Evolutionary conservation across 30 jellyfish, hydroid and myxozoan species (phyloP).

Genomic region (Turritopsis dohrnii): DNA sequence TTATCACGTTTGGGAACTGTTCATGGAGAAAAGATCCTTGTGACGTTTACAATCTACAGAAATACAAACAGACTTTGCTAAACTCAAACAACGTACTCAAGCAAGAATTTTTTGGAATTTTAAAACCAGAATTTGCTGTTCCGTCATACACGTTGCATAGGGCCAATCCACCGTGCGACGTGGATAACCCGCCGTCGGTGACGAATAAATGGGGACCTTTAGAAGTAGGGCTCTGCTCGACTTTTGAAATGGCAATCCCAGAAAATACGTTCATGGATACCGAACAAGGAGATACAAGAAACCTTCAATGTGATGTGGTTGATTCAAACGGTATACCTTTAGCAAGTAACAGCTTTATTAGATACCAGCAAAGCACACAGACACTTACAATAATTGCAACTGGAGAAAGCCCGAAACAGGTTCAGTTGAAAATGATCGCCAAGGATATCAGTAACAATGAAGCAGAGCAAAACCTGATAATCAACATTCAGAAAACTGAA

Average conservation of each 20-base stretch:
- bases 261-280: conserved; percentile 55
- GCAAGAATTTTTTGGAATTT: conserved; percentile 30
- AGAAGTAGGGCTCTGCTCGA: conserved; percentile 44
- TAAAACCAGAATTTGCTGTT: conserved; percentile 54
- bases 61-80: conserved; percentile 23
- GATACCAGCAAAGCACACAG: conserved; percentile 42
- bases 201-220: conserved; percentile 52
- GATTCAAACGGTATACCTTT: neutral
- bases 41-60: conserved; percentile 38
- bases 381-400: conserved; percentile 29
- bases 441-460: conserved; percentile 35
- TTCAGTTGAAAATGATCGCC: conserved; percentile 40
- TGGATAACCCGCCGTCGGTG: conserved; percentile 51
- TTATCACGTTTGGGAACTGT: conserved; percentile 54
- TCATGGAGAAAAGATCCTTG: conserved; percentile 61
- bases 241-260: conserved; percentile 47
- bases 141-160: neutral
- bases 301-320: conserved; percentile 26
- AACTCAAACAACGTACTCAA: conserved; percentile 19
- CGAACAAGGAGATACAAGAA: conserved; percentile 79
- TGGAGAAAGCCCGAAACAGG: conserved; percentile 6
- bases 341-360: conserved; percentile 33
- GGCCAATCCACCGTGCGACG: conserved; percentile 50
- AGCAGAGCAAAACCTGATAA: conserved; percentile 27
- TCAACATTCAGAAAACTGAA: neutral